phyloP scores from a whole-genome alignment of 2,888 invertebrate genomes.

The Dorcus hopei region DNA sequence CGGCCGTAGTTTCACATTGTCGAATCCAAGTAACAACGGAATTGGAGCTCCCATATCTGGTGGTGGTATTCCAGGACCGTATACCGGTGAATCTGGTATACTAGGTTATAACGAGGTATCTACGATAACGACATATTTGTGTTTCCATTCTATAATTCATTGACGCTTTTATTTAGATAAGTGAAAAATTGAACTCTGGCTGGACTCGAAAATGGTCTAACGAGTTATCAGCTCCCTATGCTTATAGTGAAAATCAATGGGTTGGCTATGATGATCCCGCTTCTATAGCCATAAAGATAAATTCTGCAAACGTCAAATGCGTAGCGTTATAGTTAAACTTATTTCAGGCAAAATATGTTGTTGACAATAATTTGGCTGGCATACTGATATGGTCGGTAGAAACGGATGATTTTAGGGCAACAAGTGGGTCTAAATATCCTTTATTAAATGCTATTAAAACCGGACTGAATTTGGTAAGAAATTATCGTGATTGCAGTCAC shows the following conservation, averaged over 20 bases:
- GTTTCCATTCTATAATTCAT: no score
- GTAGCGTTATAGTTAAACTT: no score
- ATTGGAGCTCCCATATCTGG: conserved; percentile 60
- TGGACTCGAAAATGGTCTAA: conserved; percentile 37
- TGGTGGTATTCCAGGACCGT: conserved; percentile 60
- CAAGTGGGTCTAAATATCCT: conserved; percentile 59
- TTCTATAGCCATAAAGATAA: conserved; percentile 42
- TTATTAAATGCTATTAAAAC: conserved; percentile 60
- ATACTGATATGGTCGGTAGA: conserved; percentile 80
- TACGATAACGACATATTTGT: no score
- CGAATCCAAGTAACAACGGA: conserved; percentile 43
- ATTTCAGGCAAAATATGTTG: no score
- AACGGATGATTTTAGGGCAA: conserved; percentile 69
- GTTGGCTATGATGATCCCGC: conserved; percentile 45
- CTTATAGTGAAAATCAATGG: conserved; percentile 41
- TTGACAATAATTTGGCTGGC: conserved; percentile 43
- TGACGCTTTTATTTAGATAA: no score
- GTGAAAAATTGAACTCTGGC: not conserved
- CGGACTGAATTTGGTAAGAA: conserved; percentile 32
- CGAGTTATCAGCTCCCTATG: conserved; percentile 45
- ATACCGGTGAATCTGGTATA: conserved; percentile 54
- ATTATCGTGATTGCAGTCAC: conserved; percentile 32
- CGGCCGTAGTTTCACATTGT: conserved; percentile 63
- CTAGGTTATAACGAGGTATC: conserved; percentile 70
- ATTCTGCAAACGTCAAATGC: no score